Percentiles rank a stretch among this genome's conserved stretches.
These are phyloP conservation scores for Arge pagana DNA, from an alignment of 2,888 invertebrate species.

Conservation along the genomic window DNA sequence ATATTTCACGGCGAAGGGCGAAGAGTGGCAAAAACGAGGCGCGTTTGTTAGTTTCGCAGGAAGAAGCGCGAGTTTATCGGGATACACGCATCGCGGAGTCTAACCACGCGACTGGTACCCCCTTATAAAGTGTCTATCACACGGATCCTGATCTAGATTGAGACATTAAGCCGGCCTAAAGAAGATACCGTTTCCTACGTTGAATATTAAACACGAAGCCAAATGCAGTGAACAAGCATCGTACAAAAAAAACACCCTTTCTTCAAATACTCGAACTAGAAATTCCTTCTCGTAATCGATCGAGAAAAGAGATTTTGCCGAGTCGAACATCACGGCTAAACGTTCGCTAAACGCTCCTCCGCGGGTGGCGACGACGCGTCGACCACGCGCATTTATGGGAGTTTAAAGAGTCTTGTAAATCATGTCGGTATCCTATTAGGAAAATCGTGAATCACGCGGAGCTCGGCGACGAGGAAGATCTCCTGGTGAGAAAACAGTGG, in stretches of 20 bases:
- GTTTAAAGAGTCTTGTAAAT: conserved; percentile 6
- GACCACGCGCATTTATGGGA: conserved; percentile 1
- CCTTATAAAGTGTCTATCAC: conserved; percentile 52
- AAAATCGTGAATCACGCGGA: background rate
- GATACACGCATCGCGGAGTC: conserved; percentile 35
- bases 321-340: too few relatives aligned
- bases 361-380: background rate
- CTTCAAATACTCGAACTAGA: background rate
- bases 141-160: conserved; percentile 46
- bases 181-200: conserved; percentile 27
- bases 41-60: too few relatives aligned
- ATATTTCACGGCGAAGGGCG: too few relatives aligned
- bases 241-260: background rate
- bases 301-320: too few relatives aligned
- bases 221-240: background rate
- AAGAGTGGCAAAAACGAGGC: too few relatives aligned
- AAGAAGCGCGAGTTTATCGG: too few relatives aligned
- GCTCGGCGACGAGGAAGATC: background rate
- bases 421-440: too few relatives aligned
- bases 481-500: conserved; percentile 3
- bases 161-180: conserved; percentile 53
- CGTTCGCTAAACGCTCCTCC: too few relatives aligned
- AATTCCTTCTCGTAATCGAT: background rate
- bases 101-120: conserved; percentile 43
- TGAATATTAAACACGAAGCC: background rate